A percentile compares a stretch with the other conserved stretches of the same genome.
Conservation (phyloP, 2,113 vertebrate species). For the Vimba vimba region DNA sequence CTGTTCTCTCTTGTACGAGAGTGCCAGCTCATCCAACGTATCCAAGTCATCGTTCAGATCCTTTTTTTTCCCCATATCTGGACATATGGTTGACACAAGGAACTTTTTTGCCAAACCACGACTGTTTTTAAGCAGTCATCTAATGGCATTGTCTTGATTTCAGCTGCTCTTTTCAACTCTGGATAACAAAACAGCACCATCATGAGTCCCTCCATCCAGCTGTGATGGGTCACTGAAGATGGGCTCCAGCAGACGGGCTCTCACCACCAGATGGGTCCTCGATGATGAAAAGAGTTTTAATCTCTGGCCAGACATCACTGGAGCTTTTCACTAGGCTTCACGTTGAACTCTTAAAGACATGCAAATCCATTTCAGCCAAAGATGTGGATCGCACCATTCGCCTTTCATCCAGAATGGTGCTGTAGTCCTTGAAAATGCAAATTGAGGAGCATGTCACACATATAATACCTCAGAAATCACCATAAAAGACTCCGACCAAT, state of each 20-base stretch:
- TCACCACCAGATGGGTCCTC: constrained; percentile 24
- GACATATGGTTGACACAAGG: constrained; percentile 2
- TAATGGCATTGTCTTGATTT: constrained; percentile 19
- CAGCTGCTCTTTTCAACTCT: neutral
- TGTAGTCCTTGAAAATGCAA: constrained; percentile 6
- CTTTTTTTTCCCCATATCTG: neutral
- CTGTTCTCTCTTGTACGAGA: neutral
- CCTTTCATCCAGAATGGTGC: constrained; percentile 29
- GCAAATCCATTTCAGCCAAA: constrained; percentile 30
- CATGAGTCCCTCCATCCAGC: constrained; percentile 2
- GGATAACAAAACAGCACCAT: constrained; percentile 14
- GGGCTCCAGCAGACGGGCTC: constrained; percentile 18
- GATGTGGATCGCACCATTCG: neutral
- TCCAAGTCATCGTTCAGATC: neutral
- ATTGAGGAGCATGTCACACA: constrained; percentile 18
- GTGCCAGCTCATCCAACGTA: neutral
- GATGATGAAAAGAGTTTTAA: constrained; percentile 47
- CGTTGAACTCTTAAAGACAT: constrained; percentile 30
- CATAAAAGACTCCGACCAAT: neutral
- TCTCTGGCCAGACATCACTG: constrained; percentile 39
- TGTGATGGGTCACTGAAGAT: constrained; percentile 26
- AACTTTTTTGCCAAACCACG: neutral
- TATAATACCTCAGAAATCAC: neutral
- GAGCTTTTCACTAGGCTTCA: constrained; percentile 26
- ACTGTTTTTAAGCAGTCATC: constrained; percentile 5